These are phyloP conservation scores for Hydrolagus affinis DNA, from an alignment of 2,113 vertebrate genomes.

Conservation along the genomic window DNA sequence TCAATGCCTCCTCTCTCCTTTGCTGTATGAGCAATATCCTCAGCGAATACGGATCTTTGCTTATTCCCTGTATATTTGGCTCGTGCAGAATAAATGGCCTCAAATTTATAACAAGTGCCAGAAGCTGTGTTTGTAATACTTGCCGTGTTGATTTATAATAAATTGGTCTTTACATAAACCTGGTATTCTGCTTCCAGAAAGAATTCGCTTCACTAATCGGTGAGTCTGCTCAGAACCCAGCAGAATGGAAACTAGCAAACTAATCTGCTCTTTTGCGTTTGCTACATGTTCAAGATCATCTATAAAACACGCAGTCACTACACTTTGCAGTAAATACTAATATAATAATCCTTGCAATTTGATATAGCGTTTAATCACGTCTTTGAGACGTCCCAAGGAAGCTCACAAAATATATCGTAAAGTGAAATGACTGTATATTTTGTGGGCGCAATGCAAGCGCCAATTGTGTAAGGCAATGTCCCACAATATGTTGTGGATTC, in stretches of 20 bases:
- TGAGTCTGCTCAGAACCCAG: background rate
- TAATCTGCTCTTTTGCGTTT: background rate
- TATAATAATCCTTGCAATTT: no score
- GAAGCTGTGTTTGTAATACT: background rate
- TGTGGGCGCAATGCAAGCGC: no score
- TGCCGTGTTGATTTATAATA: background rate
- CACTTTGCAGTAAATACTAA: no score
- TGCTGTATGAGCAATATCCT: background rate
- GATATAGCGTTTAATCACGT: no score
- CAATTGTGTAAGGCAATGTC: no score
- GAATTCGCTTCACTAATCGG: background rate
- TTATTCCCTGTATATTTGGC: background rate
- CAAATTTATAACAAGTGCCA: background rate
- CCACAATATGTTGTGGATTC: no score
- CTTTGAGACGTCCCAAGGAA: no score
- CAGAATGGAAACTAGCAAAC: background rate
- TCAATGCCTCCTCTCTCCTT: no score
- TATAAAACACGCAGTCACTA: no score
- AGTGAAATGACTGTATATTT: no score
- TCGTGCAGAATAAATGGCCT: background rate
- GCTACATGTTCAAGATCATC: background rate
- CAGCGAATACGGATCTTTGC: background rate
- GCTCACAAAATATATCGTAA: no score
- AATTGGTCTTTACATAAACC: background rate
- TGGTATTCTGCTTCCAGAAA: background rate